phyloP scores from a whole-genome alignment of 2,113 vertebrate genomes.

The Coptodon bakossiorum region DNA sequence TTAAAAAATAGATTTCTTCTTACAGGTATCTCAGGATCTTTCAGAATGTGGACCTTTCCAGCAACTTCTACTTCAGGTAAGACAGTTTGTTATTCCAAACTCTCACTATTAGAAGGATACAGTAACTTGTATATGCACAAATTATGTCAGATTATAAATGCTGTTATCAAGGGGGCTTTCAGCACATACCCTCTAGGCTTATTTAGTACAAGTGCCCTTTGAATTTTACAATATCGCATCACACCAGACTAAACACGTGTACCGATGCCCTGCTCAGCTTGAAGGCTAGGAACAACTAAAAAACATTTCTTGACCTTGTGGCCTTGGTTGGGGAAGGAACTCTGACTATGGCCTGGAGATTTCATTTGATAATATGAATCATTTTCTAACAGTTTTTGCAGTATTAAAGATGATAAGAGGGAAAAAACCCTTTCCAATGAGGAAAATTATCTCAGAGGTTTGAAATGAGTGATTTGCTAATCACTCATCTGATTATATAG shows the following conservation, averaged over 20 bases:
- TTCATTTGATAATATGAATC: background rate
- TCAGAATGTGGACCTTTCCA: constrained; percentile 97
- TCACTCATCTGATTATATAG: background rate
- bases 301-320: background rate
- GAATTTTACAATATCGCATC: background rate
- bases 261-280: background rate
- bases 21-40: constrained; percentile 92
- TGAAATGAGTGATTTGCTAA: background rate
- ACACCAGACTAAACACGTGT: background rate
- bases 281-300: background rate
- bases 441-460: background rate
- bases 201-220: background rate
- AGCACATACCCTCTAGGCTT: background rate
- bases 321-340: background rate
- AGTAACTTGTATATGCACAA: background rate
- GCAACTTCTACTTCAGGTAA: constrained; percentile 99
- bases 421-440: fast-evolving
- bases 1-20: background rate
- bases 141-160: background rate
- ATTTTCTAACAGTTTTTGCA: background rate
- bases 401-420: background rate
- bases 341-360: background rate
- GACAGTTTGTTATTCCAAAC: background rate
- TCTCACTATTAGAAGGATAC: background rate
- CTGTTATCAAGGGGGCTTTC: background rate